Evolutionary conservation across 2,113 vertebrate genomes (phyloP).

Genomic region (Petaurus breviceps): DNA sequence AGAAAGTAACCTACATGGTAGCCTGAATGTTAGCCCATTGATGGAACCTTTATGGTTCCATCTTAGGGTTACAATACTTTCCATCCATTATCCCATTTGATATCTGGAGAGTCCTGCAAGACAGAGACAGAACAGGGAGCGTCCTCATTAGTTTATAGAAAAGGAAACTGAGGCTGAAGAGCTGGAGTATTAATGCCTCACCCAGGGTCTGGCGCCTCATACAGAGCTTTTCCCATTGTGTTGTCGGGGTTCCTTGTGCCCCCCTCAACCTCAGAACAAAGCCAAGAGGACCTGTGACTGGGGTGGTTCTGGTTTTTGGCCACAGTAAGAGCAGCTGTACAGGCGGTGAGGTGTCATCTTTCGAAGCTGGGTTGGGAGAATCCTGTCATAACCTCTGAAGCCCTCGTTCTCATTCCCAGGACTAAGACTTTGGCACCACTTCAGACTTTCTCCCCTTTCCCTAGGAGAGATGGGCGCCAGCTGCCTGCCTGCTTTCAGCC

Average conservation of each 20-base stretch:
- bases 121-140: neutral
- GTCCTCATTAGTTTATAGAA: accelerated
- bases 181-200: neutral
- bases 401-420: slow-evolving; percentile 77
- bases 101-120: neutral
- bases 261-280: neutral
- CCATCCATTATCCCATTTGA: neutral
- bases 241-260: neutral
- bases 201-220: neutral
- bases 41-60: neutral
- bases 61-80: neutral
- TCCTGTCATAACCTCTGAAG: slow-evolving; percentile 66
- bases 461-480: slow-evolving; percentile 84
- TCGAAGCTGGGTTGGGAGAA: slow-evolving; percentile 75
- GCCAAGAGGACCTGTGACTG: neutral
- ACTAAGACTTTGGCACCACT: slow-evolving; percentile 84
- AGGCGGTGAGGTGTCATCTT: slow-evolving; percentile 75
- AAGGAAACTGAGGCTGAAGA: neutral
- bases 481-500: slow-evolving; percentile 86
- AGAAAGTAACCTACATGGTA: neutral
- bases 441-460: slow-evolving; percentile 78
- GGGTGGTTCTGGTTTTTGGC: slow-evolving; percentile 51
- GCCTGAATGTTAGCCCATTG: neutral
- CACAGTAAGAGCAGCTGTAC: slow-evolving; percentile 82
- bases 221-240: neutral